Evolutionary conservation across 1,140 invertebrate genomes (phyloP).

Genomic region (Eurosta solidaginis): DNA sequence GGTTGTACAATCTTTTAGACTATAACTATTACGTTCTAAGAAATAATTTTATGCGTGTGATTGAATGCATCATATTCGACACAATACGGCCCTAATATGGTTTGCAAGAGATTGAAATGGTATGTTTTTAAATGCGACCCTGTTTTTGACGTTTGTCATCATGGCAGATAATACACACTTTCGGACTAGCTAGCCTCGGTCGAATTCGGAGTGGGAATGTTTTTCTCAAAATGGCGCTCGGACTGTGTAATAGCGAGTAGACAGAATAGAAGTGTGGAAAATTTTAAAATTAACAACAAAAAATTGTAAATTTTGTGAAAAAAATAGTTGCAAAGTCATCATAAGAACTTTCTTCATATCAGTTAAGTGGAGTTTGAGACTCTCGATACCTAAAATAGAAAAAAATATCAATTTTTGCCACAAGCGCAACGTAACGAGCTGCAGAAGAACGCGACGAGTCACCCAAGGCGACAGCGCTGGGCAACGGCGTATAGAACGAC

Average conservation of each 20-base stretch:
- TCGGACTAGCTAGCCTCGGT: slow-evolving; percentile 27
- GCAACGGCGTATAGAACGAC: slow-evolving; percentile 21
- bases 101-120: not conserved
- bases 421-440: not conserved
- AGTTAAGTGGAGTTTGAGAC: not conserved
- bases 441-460: slow-evolving; percentile 23
- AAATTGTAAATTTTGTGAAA: slow-evolving; percentile 6
- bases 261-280: slow-evolving; percentile 14
- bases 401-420: not conserved
- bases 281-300: slow-evolving; percentile 18
- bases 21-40: no score
- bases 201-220: slow-evolving; percentile 31
- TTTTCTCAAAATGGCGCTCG: slow-evolving; percentile 36
- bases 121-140: not conserved
- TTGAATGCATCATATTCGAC: no score
- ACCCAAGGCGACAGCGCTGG: slow-evolving; percentile 19
- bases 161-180: slow-evolving; percentile 29
- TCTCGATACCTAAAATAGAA: not conserved
- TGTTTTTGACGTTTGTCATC: slow-evolving; percentile 10
- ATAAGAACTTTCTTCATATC: not conserved
- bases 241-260: slow-evolving; percentile 24
- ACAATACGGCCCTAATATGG: no score
- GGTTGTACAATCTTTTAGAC: no score
- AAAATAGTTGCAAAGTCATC: slow-evolving; percentile 3
- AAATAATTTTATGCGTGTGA: no score